These are phyloP conservation scores for Itoplectis maculator DNA, from an alignment of 2,888 invertebrate species.

Conservation along the genomic window DNA sequence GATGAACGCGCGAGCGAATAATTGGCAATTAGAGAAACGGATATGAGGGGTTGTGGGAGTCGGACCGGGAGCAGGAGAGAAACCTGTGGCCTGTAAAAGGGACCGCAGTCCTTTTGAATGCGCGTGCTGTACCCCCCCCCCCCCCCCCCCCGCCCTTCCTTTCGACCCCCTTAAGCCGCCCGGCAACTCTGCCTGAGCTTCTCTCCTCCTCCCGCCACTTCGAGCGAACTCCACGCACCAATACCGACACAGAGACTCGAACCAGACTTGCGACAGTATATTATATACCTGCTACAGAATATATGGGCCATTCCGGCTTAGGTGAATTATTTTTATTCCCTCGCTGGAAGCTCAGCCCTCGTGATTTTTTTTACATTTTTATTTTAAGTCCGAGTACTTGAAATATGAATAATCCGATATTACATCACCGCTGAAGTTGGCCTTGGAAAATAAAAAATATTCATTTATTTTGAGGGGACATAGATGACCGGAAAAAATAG, in stretches of 20 bases:
- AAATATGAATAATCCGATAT: too few relatives aligned
- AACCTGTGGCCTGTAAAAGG: constrained; percentile 57
- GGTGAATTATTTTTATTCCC: neutral
- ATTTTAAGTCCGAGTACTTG: neutral
- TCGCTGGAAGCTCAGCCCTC: neutral
- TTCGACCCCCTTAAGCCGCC: neutral
- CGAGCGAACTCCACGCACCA: constrained; percentile 2
- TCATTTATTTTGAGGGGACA: too few relatives aligned
- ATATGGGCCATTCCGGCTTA: neutral
- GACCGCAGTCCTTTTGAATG: constrained; percentile 59
- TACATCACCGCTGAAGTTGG: too few relatives aligned
- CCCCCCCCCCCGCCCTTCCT: constrained; percentile 2
- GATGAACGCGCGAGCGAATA: constrained; percentile 57
- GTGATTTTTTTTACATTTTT: neutral
- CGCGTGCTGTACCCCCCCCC: constrained; percentile 29
- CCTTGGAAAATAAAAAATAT: too few relatives aligned
- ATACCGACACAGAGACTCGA: too few relatives aligned
- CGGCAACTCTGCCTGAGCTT: neutral
- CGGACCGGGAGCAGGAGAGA: constrained; percentile 40
- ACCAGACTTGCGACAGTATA: constrained; percentile 16
- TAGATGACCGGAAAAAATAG: too few relatives aligned
- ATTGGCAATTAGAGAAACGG: constrained; percentile 68
- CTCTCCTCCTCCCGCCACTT: constrained; percentile 15
- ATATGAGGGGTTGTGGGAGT: constrained; percentile 54
- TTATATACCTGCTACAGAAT: constrained; percentile 12